Conservation (phyloP, 2,797 vertebrate genomes). For the Leucoraja ocellata region DNA sequence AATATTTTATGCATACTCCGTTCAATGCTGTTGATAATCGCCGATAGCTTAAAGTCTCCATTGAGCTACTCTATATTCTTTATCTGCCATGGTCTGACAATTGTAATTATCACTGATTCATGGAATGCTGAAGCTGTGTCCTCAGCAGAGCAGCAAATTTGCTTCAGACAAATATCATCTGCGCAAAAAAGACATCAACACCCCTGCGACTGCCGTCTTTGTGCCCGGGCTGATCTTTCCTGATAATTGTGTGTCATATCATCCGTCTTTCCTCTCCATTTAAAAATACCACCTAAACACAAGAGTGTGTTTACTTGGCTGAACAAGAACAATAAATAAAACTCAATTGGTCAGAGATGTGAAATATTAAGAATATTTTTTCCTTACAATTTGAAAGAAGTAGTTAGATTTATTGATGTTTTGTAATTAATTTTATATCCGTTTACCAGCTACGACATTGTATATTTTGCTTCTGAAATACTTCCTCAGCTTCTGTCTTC, state of each 20-base stretch:
- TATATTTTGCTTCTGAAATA: background rate
- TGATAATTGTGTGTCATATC: too few relatives aligned
- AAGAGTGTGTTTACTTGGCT: background rate
- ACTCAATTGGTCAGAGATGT: background rate
- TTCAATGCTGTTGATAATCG: background rate
- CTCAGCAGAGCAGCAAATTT: background rate
- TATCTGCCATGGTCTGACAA: background rate
- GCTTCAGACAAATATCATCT: too few relatives aligned
- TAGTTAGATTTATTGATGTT: background rate
- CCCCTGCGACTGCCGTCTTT: background rate
- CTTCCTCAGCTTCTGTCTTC: background rate
- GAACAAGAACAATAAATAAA: background rate
- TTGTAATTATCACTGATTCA: conserved; percentile 2
- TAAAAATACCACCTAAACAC: background rate
- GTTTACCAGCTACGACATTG: background rate
- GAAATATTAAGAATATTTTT: background rate
- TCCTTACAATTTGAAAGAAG: background rate
- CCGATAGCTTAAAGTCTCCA: background rate
- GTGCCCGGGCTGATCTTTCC: background rate
- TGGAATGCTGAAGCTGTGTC: background rate
- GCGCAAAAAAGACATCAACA: background rate
- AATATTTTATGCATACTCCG: too few relatives aligned
- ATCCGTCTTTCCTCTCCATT: background rate
- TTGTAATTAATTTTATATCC: too few relatives aligned
- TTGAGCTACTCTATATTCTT: background rate